These are phyloP conservation scores for Dendrophyllia cribrosa DNA, from an alignment of 64 coral and sea anemone species.

Conservation along the genomic window DNA sequence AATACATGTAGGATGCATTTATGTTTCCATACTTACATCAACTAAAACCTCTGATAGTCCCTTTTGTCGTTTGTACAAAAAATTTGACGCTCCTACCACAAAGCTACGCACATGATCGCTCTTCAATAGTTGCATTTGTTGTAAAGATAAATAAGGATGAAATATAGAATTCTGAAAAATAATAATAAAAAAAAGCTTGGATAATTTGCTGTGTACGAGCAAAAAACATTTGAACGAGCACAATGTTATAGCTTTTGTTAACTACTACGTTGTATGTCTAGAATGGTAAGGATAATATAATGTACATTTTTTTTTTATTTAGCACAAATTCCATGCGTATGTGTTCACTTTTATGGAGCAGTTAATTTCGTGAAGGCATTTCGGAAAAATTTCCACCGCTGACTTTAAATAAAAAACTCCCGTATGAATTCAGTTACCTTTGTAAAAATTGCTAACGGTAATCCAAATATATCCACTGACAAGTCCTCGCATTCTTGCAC, in stretches of 20 bases:
- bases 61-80: conserved; percentile 79
- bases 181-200: neutral
- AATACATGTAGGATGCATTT: neutral
- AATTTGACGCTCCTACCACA: conserved; percentile 87
- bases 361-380: no score
- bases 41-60: conserved; percentile 77
- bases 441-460: conserved; percentile 66
- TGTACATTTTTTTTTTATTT: no score
- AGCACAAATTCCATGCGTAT: no score
- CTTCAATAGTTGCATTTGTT: conserved; percentile 89
- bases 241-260: no score
- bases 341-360: no score
- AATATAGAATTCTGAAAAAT: conserved; percentile 67
- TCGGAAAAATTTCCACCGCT: no score
- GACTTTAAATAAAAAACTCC: no score
- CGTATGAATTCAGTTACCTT: conserved; percentile 31
- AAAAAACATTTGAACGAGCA: no score
- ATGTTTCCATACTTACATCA: conserved; percentile 66
- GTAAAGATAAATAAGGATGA: conserved; percentile 85
- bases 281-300: no score
- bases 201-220: no score
- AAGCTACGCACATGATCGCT: conserved; percentile 69
- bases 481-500: conserved; percentile 1
- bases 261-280: no score
- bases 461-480: conserved; percentile 30